Evolutionary conservation across 2,888 invertebrate species (phyloP).

Genomic region (Abscondita cerata): DNA sequence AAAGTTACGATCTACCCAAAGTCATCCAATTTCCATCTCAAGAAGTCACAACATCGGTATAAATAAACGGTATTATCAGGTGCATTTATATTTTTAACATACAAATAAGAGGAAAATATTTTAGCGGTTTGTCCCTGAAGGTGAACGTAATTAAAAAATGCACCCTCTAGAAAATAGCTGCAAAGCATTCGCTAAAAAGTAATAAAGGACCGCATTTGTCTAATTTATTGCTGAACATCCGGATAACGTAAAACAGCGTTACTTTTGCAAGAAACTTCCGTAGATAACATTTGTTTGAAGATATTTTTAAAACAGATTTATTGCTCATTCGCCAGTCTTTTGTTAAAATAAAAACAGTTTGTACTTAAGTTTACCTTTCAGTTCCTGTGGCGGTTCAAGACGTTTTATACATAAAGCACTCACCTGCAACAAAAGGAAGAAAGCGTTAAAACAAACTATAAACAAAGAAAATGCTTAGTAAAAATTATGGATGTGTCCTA

Average conservation of each 20-base stretch:
- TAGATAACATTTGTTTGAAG: constrained; percentile 12
- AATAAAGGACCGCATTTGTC: constrained; percentile 46
- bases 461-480: background rate
- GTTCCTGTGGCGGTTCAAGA: background rate
- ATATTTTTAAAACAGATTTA: constrained; percentile 15
- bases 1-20: no score
- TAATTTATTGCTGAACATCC: constrained; percentile 50
- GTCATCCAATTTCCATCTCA: no score
- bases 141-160: no score
- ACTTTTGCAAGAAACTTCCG: constrained; percentile 11
- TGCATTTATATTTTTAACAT: no score
- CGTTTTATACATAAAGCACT: background rate
- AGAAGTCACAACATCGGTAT: no score
- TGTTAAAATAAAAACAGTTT: constrained; percentile 7
- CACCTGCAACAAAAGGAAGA: constrained; percentile 9
- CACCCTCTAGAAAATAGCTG: background rate
- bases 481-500: constrained; percentile 9
- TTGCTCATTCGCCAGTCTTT: constrained; percentile 2
- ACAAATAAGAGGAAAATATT: no score
- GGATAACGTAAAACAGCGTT: constrained; percentile 39
- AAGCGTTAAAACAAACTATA: background rate
- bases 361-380: constrained; percentile 1
- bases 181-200: constrained; percentile 40
- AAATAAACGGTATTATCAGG: no score
- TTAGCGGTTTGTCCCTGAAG: no score